Percentiles rank a stretch among this genome's conserved stretches.
These are phyloP conservation scores for Mallotus villosus DNA, from an alignment of 2,797 vertebrate species.

Conservation along the genomic window DNA sequence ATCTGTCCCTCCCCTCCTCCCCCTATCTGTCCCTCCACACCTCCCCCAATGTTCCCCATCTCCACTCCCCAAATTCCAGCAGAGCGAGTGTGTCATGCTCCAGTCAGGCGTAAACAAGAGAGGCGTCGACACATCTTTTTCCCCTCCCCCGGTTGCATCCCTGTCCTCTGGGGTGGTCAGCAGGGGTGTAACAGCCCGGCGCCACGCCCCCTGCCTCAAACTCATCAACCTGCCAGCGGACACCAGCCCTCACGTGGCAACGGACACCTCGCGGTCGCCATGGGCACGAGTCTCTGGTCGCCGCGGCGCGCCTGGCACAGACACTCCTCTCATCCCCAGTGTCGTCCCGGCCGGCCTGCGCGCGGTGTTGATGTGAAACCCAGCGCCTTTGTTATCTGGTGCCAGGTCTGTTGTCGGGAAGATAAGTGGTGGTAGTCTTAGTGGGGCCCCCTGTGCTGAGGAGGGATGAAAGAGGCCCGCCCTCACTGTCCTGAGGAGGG, in stretches of 20 bases:
- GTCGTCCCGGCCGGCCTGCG: background rate
- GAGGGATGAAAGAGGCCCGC: background rate
- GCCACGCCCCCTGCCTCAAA: conserved; percentile 35
- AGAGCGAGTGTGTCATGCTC: conserved; percentile 31
- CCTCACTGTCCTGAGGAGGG: background rate
- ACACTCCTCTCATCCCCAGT: background rate
- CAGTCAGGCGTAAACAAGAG: conserved; percentile 44
- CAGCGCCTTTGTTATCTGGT: background rate
- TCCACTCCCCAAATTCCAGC: conserved; percentile 15
- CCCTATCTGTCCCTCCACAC: background rate
- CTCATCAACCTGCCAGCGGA: conserved; percentile 29
- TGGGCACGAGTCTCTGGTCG: conserved; percentile 8
- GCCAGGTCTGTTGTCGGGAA: conserved; percentile 8
- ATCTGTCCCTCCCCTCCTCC: background rate
- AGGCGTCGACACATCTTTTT: conserved; percentile 23
- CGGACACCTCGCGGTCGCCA: conserved; percentile 13
- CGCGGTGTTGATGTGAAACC: background rate
- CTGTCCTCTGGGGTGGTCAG: conserved; percentile 13
- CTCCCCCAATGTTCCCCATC: background rate
- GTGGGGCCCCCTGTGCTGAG: background rate
- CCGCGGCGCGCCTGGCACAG: conserved; percentile 11
- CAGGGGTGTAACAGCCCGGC: conserved; percentile 36
- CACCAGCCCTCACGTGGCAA: conserved; percentile 24
- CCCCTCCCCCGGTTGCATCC: background rate
- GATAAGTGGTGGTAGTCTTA: conserved; percentile 13